These are phyloP conservation scores for Henricia sp. DNA, from an alignment of 53 echinoderm and acorn worm species.

Conservation along the genomic window DNA sequence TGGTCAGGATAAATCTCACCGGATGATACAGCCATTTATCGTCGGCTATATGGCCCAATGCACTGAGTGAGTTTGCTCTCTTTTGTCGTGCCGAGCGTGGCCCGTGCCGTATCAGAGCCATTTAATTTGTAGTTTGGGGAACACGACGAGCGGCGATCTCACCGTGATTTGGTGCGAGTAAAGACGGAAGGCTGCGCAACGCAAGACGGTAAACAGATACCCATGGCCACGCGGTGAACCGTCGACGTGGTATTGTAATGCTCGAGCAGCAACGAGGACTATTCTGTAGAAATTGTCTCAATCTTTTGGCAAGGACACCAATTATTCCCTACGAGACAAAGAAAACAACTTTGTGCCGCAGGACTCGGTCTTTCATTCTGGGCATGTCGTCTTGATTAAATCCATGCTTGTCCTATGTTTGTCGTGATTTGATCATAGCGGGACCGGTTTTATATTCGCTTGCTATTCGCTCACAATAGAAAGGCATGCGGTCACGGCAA, in stretches of 20 bases:
- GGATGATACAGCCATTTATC: constrained; percentile 20
- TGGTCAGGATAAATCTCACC: not conserved
- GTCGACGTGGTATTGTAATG: constrained; percentile 23
- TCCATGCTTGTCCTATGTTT: constrained; percentile 36
- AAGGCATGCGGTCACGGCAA: not conserved
- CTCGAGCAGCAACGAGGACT: not conserved
- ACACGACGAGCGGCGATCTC: not conserved
- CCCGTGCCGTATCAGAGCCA: constrained; percentile 30
- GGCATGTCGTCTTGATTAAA: constrained; percentile 43
- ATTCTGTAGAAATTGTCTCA: constrained; percentile 51
- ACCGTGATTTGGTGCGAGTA: constrained; percentile 38
- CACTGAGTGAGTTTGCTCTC: constrained; percentile 44
- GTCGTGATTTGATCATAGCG: not conserved
- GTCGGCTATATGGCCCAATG: constrained; percentile 8
- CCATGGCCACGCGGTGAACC: constrained; percentile 21
- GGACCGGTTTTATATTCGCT: too few relatives aligned
- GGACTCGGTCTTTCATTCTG: constrained; percentile 33
- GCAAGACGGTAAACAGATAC: constrained; percentile 51
- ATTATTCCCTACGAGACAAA: constrained; percentile 46
- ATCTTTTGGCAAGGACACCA: constrained; percentile 35
- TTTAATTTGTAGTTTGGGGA: constrained; percentile 61
- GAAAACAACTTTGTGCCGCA: constrained; percentile 33
- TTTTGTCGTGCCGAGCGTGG: constrained; percentile 36
- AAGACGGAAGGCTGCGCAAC: constrained; percentile 1
- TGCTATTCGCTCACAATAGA: too few relatives aligned